Evolutionary conservation across 2,797 vertebrate species (phyloP).

Genomic region (Coccyzus lansbergi): DNA sequence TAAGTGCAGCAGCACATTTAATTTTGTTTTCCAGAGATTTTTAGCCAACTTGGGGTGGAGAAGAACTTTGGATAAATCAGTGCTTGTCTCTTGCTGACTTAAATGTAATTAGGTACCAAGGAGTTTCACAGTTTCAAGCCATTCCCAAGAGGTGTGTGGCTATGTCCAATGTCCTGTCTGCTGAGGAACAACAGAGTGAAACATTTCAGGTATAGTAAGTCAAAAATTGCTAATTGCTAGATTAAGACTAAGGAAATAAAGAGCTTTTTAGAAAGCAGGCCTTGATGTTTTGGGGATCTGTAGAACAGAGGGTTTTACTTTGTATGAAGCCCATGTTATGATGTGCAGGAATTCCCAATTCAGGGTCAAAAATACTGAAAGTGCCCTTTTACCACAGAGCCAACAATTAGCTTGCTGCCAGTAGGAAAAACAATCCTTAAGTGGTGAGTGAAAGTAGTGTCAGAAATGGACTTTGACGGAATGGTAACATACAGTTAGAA

Average conservation of each 20-base stretch:
- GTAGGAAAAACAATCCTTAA: constrained; percentile 34
- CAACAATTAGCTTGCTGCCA: background rate
- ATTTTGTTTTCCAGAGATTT: background rate
- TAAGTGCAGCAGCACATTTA: background rate
- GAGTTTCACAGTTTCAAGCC: background rate
- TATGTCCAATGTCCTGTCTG: background rate
- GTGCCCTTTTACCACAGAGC: background rate
- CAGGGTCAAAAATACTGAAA: constrained; percentile 14
- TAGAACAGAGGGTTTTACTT: background rate
- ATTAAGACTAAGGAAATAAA: constrained; percentile 2
- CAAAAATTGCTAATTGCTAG: background rate
- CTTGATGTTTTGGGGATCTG: background rate
- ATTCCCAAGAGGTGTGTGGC: background rate
- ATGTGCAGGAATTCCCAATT: constrained; percentile 11
- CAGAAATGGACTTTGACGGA: constrained; percentile 43
- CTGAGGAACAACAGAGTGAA: background rate
- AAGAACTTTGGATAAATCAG: background rate
- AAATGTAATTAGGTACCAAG: background rate
- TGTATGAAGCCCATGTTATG: background rate
- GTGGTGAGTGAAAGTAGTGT: constrained; percentile 48
- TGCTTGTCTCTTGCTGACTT: background rate
- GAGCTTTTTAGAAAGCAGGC: background rate
- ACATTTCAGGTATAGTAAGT: background rate
- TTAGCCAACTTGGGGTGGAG: background rate
- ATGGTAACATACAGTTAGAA: constrained; percentile 64